These are phyloP conservation scores for Chrysoperla carnea DNA, from an alignment of 1,140 invertebrate genomes.

Conservation along the genomic window DNA sequence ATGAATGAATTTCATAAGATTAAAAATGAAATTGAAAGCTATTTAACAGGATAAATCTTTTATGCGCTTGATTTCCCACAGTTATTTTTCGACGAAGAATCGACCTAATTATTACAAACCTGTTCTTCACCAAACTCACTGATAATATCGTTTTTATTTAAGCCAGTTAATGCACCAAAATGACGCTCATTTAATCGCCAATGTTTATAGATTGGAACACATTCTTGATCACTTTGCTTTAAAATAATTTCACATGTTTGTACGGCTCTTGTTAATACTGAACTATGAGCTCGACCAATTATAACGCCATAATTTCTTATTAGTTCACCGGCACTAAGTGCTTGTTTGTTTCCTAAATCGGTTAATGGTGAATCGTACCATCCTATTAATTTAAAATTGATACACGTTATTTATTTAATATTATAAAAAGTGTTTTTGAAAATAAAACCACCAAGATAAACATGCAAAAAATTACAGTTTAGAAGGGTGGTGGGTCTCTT, in stretches of 20 bases:
- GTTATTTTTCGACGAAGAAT: too few relatives aligned
- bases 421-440: too few relatives aligned
- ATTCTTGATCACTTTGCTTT: slow-evolving; percentile 32
- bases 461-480: too few relatives aligned
- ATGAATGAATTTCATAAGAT: too few relatives aligned
- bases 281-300: slow-evolving; percentile 54
- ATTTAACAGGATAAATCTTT: too few relatives aligned
- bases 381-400: slow-evolving; percentile 18
- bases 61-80: too few relatives aligned
- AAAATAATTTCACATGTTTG: slow-evolving; percentile 42
- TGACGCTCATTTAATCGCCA: slow-evolving; percentile 59
- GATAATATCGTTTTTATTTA: slow-evolving; percentile 51
- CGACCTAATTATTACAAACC: slow-evolving; percentile 17
- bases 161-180: slow-evolving; percentile 51
- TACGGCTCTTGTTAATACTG: slow-evolving; percentile 41
- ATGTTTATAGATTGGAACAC: slow-evolving; percentile 34
- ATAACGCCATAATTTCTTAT: slow-evolving; percentile 44
- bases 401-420: too few relatives aligned
- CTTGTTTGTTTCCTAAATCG: slow-evolving; percentile 37
- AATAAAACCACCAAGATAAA: too few relatives aligned
- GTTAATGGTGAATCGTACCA: slow-evolving; percentile 45
- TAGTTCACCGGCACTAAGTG: slow-evolving; percentile 45
- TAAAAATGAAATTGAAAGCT: too few relatives aligned
- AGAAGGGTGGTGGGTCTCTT: too few relatives aligned
- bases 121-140: slow-evolving; percentile 47